Conservation (phyloP, 2,888 invertebrate genomes). For the Operophtera brumata region DNA sequence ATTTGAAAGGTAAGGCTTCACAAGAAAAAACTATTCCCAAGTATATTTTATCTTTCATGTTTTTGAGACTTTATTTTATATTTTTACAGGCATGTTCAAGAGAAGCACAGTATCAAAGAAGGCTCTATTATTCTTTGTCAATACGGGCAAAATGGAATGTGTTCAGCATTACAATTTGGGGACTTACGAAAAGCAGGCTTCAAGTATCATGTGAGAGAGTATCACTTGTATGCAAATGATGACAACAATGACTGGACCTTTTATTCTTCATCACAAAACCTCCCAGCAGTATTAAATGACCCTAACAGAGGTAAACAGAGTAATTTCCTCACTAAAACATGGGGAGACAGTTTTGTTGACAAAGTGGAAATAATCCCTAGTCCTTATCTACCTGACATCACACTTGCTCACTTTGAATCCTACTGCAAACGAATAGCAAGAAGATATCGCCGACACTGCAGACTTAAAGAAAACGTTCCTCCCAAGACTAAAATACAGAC, state of each 20-base stretch:
- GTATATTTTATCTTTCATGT: no score
- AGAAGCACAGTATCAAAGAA: conserved; percentile 90
- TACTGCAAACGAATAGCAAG: conserved; percentile 90
- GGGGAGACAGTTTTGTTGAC: conserved; percentile 97
- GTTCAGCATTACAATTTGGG: conserved; percentile 92
- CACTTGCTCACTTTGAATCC: conserved; percentile 90
- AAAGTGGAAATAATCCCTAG: conserved; percentile 88
- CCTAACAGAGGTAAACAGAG: conserved; percentile 94
- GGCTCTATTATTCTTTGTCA: conserved; percentile 93
- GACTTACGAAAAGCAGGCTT: conserved; percentile 94
- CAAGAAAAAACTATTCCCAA: background rate
- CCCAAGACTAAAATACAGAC: conserved; percentile 70
- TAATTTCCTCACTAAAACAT: conserved; percentile 97
- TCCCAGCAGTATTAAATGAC: conserved; percentile 97
- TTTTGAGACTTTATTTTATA: conserved; percentile 2
- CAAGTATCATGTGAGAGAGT: conserved; percentile 89
- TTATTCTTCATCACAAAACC: conserved; percentile 95
- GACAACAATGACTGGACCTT: conserved; percentile 87
- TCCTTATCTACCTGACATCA: conserved; percentile 90
- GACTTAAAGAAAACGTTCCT: conserved; percentile 72
- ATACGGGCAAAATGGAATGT: conserved; percentile 93
- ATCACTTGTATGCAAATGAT: conserved; percentile 73
- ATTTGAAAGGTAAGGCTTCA: conserved; percentile 78
- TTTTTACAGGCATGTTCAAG: conserved; percentile 86
- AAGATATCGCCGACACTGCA: conserved; percentile 83